Evolutionary conservation across 1,140 invertebrate genomes (phyloP).

Genomic region (Polypedilum vanderplanki): DNA sequence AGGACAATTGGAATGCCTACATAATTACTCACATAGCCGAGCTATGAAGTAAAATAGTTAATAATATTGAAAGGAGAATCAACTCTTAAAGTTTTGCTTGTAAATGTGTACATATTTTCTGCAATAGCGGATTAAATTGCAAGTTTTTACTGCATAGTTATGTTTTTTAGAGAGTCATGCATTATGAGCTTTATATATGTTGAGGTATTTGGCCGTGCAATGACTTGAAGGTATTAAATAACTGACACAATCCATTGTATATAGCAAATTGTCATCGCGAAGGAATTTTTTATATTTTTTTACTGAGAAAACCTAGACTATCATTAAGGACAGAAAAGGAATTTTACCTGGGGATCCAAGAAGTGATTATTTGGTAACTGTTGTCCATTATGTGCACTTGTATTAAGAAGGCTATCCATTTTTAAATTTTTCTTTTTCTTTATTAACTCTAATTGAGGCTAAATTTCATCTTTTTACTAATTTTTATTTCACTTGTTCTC

Average conservation of each 20-base stretch:
- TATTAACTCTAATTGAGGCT: not conserved
- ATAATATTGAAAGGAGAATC: not conserved
- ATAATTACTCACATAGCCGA: conserved; percentile 21
- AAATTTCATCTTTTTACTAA: not conserved
- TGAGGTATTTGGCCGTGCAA: not conserved
- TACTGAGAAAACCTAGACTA: not conserved
- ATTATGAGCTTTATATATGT: not conserved
- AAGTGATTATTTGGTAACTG: conserved; percentile 14
- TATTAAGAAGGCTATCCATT: not conserved
- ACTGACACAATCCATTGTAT: no score
- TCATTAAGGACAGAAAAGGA: not conserved
- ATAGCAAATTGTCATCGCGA: no score
- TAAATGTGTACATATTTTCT: not conserved
- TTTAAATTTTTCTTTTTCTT: not conserved
- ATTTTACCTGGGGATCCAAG: conserved; percentile 1
- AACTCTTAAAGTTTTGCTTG: no score
- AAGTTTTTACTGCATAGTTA: conserved; percentile 10
- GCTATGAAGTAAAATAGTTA: not conserved
- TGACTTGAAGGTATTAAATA: no score
- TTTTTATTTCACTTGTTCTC: not conserved
- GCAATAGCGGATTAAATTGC: not conserved
- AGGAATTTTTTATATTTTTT: no score
- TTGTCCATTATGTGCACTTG: not conserved
- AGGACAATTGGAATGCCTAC: conserved; percentile 20
- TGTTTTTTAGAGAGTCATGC: not conserved